These are phyloP conservation scores for Sebastolobus altivelis DNA, from an alignment of 2,797 vertebrate species.

Conservation along the genomic window DNA sequence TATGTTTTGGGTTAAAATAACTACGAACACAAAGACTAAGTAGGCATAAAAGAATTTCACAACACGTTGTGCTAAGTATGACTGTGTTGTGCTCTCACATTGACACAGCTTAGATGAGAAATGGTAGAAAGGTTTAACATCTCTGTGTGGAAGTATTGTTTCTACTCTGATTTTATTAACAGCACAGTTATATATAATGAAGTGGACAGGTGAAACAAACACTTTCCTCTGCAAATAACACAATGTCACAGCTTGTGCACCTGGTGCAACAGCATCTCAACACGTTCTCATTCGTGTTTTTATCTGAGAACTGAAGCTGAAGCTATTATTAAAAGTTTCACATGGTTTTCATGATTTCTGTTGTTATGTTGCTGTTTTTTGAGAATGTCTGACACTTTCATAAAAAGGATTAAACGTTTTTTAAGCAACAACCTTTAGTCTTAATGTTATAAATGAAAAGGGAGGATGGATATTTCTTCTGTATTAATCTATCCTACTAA, in stretches of 20 bases:
- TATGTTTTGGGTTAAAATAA: no score
- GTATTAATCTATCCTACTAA: not conserved
- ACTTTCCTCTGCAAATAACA: not conserved
- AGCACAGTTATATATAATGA: not conserved
- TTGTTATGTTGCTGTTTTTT: not conserved
- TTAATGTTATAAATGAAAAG: not conserved
- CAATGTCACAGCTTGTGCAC: constrained; percentile 1
- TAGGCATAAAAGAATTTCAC: not conserved
- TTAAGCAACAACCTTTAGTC: not conserved
- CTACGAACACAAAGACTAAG: no score
- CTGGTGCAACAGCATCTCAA: constrained; percentile 11
- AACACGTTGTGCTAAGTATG: not conserved
- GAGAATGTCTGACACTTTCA: not conserved
- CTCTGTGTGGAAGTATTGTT: not conserved
- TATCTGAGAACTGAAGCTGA: not conserved
- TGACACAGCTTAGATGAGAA: not conserved
- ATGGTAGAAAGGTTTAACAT: not conserved
- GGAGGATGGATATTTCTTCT: not conserved
- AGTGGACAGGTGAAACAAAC: not conserved
- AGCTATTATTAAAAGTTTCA: not conserved
- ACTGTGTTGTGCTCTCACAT: not conserved
- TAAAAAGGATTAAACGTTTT: not conserved
- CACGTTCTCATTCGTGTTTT: not conserved
- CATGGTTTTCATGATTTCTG: not conserved
- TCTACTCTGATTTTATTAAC: not conserved